A percentile compares a stretch with the other conserved stretches of the same genome.
These are phyloP conservation scores for Papilio protenor DNA, from an alignment of 2,888 invertebrate genomes.

Conservation along the genomic window DNA sequence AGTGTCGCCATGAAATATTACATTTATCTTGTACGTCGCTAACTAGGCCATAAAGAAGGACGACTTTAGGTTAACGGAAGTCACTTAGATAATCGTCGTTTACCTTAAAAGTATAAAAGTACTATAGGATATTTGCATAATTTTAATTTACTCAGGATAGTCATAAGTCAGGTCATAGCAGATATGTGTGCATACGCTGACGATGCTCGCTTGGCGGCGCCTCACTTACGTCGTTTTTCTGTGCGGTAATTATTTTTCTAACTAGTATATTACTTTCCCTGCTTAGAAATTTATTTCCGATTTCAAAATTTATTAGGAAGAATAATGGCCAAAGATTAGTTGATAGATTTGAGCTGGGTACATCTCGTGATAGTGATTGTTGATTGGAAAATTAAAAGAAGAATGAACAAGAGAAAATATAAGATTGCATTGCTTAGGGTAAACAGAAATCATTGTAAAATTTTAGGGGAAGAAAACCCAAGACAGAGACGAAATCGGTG, in stretches of 20 bases:
- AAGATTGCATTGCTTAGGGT: no score
- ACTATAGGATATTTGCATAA: conserved; percentile 37
- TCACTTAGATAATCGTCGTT: conserved; percentile 44
- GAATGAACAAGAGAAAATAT: not conserved
- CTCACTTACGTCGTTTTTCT: conserved; percentile 2
- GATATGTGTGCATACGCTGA: conserved; percentile 1
- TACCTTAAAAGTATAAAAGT: conserved; percentile 32
- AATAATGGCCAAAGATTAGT: not conserved
- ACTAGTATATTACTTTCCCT: not conserved
- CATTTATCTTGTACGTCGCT: conserved; percentile 18
- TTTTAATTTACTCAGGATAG: conserved; percentile 20
- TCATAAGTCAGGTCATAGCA: not conserved
- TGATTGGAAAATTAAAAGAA: no score
- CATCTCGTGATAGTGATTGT: no score
- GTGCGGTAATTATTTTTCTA: conserved; percentile 21
- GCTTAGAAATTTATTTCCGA: not conserved
- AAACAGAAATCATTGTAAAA: no score
- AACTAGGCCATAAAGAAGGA: conserved; percentile 6
- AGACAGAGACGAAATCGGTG: not conserved
- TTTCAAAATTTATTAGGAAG: not conserved
- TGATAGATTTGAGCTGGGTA: not conserved
- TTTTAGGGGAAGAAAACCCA: no score
- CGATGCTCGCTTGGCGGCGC: conserved; percentile 5
- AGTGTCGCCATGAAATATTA: conserved; percentile 19
- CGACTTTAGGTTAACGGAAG: conserved; percentile 45